Conservation (phyloP, 53 echinoderm and acorn worm species). For the Arbacia lixula region DNA sequence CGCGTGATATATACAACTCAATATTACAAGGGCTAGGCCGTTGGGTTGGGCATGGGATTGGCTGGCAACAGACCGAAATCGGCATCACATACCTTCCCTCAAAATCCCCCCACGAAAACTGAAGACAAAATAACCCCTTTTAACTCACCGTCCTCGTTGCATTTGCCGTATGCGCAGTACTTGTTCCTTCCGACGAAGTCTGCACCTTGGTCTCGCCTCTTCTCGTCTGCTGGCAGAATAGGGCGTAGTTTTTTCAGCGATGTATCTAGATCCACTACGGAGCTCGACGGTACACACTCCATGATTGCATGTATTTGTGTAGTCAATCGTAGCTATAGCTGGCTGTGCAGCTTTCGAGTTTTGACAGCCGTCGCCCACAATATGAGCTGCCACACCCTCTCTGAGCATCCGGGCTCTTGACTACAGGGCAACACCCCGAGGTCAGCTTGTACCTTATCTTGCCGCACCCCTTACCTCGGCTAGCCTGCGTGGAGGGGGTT, state of each 20-base stretch:
- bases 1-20: constrained; percentile 11
- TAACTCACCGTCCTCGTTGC: constrained; percentile 92
- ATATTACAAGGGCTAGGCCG: constrained; percentile 17
- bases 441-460: not conserved
- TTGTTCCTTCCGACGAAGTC: constrained; percentile 71
- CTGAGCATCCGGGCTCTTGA: constrained; percentile 43
- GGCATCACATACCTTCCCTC: not conserved
- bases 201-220: constrained; percentile 26
- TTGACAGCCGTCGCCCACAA: constrained; percentile 54
- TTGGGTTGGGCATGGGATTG: constrained; percentile 58
- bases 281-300: constrained; percentile 38
- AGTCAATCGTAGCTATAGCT: not conserved
- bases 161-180: constrained; percentile 88
- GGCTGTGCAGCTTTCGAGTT: constrained; percentile 9
- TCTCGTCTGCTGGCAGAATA: constrained; percentile 46
- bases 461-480: constrained; percentile 31
- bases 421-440: constrained; percentile 38
- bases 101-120: not conserved
- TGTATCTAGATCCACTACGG: constrained; percentile 17
- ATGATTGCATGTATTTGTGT: constrained; percentile 32
- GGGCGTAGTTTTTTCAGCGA: constrained; percentile 53
- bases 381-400: constrained; percentile 51
- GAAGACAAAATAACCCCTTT: not conserved
- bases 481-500: too few relatives aligned
- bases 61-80: constrained; percentile 10